Evolutionary conservation across 2,113 vertebrate genomes (phyloP).

Genomic region (Tylochromis polylepis): DNA sequence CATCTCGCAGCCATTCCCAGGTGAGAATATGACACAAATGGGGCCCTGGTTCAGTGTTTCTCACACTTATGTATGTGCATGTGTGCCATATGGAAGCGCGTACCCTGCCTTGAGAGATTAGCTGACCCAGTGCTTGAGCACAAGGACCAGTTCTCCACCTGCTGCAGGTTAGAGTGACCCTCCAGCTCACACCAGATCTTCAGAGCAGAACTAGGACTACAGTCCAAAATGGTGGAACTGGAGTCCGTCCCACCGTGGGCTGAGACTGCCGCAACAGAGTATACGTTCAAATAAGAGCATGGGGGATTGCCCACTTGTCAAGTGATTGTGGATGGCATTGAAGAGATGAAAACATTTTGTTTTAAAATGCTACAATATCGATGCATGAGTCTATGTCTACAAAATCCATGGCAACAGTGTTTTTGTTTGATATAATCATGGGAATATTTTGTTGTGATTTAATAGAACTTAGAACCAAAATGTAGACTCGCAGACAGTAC

Average conservation of each 20-base stretch:
- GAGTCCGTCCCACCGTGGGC: accelerated
- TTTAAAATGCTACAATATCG: not conserved
- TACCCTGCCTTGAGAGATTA: not conserved
- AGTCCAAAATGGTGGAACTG: not conserved
- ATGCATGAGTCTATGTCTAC: not conserved
- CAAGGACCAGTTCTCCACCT: not conserved
- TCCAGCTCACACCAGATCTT: not conserved
- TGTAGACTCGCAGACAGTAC: not conserved
- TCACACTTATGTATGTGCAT: not conserved
- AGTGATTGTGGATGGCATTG: not conserved
- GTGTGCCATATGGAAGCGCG: not conserved
- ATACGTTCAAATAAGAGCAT: not conserved
- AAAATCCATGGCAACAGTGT: accelerated
- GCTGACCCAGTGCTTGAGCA: not conserved
- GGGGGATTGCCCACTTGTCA: not conserved
- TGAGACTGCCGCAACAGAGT: accelerated
- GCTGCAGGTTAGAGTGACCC: not conserved
- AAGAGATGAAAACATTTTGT: not conserved
- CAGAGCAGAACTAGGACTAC: not conserved
- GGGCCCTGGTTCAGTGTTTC: not conserved
- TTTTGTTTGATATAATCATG: not conserved
- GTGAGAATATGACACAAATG: constrained; percentile 56
- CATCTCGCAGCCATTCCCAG: constrained; percentile 95
- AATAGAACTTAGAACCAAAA: not conserved
- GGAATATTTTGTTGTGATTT: not conserved